Base-by-base conservation (phyloP, 2,797 vertebrate genomes). In the Arnoldichthys spilopterus region DNA sequence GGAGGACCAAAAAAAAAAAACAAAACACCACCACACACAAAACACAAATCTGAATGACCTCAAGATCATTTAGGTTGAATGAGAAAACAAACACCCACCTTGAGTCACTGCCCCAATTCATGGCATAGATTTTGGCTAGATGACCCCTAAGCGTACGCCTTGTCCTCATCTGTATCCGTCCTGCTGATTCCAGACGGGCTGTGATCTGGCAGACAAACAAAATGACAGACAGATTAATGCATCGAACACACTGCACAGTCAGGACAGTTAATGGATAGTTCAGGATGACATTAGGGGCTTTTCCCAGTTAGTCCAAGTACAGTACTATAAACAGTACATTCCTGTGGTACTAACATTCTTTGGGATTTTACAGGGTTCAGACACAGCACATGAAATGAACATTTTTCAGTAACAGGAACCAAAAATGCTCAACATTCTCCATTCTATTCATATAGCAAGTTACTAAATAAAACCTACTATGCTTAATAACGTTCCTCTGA, bases 51-150 rank as follows among this genome's bases (percentile, higher is more conserved):
- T n/a, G n/a, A n/a, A n/a, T n/a, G 22, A 0, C 32, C 16, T 9
- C 5, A 18, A 32, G 15, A 58, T 11, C 5, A 63, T 59, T 76
- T 6, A 13, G 6, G 62, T 13, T 18, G 43, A 68, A 47, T 28
- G 4, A 8, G 11, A 6, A 22, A 1, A 34, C 20, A 56, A 20
- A 80, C 24, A 70, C 76, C 13, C 87, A 99, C 98, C 98, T 98
- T 71, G 98, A 99, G 90, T 99, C 96, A 0, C 94, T 96, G 64
- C 96, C 97, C 98, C 98, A 99, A 84, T 99, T 97, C 98, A 99
- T 99, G 91, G 98, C 98, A 81, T 99, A 99, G 92, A 99, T 99
- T 92, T 99, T 99, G 87, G 98, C 98, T 77, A 99, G 93, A 90
- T 99, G 98, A 83, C 98, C 98, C 84, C 98, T 89, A 87, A 99